A percentile compares a stretch with the other conserved stretches of the same genome.
Evolutionary conservation across 2,888 invertebrate species (phyloP).

Genomic region (Muscina levida): DNA sequence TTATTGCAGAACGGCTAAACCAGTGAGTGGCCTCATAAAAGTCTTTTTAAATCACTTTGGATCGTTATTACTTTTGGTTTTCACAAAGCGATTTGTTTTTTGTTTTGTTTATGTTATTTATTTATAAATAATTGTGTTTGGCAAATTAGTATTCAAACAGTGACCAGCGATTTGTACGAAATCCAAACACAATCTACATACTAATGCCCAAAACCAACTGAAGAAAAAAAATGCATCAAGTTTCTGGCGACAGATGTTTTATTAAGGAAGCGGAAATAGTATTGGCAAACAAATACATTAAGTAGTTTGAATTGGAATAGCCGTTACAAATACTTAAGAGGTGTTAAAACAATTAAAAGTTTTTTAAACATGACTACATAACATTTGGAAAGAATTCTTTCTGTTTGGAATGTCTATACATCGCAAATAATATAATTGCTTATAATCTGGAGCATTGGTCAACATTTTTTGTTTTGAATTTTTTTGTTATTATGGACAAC

Average conservation of each 20-base stretch:
- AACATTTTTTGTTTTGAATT: no score
- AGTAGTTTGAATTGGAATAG: conserved; percentile 11
- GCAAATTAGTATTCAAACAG: conserved; percentile 42
- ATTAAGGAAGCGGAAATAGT: conserved; percentile 57
- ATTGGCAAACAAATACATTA: conserved; percentile 1
- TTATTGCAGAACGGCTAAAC: no score
- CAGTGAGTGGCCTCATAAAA: no score
- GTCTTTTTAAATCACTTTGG: background rate
- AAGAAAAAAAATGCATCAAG: conserved; percentile 41
- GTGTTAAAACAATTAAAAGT: no score
- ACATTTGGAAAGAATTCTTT: no score
- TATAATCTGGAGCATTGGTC: no score
- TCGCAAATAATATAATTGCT: no score
- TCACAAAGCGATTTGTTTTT: conserved; percentile 12
- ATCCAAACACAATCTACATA: background rate
- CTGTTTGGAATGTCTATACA: no score
- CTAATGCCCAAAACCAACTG: background rate
- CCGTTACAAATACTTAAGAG: no score
- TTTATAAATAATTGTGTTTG: conserved; percentile 24
- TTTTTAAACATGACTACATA: no score
- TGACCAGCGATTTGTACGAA: conserved; percentile 2
- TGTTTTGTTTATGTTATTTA: no score
- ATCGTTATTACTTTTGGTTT: conserved; percentile 14
- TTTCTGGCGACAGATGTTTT: conserved; percentile 46
- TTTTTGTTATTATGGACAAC: no score